Conservation (phyloP, 2,888 invertebrate species). For the Lepidonotus clava region DNA sequence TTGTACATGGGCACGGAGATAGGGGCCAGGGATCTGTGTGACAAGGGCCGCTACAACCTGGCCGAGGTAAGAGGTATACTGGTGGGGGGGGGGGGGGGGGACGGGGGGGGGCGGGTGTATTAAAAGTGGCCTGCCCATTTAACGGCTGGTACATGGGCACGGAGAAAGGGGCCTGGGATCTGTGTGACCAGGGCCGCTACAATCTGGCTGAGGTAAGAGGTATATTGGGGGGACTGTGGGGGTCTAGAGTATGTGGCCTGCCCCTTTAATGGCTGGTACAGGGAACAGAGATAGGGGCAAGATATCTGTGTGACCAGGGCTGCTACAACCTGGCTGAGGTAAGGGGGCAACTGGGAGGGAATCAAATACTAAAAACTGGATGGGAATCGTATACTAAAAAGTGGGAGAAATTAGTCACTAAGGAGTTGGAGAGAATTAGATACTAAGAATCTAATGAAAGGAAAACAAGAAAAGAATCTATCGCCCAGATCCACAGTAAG, state of each 20-base stretch:
- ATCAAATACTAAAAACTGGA: conserved; percentile 92
- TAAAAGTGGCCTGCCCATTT: conserved; percentile 95
- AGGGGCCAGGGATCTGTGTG: conserved; percentile 94
- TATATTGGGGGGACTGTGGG: conserved; percentile 91
- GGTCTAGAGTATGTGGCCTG: conserved; percentile 96
- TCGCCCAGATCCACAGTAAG: too few species aligned
- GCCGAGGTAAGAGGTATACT: conserved; percentile 89
- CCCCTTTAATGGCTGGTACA: conserved; percentile 98
- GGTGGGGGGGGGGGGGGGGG: too few species aligned
- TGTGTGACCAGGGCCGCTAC: conserved; percentile 92
- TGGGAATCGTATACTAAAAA: too few species aligned
- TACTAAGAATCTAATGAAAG: too few species aligned
- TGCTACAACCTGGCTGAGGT: conserved; percentile 95
- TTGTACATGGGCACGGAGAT: conserved; percentile 99
- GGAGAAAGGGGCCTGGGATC: conserved; percentile 95
- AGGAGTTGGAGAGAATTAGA: too few species aligned
- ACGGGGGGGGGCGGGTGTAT: too few species aligned
- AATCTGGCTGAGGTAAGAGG: conserved; percentile 91
- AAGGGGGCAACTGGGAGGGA: too few species aligned
- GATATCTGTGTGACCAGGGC: conserved; percentile 93
- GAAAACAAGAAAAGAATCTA: too few species aligned
- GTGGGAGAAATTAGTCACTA: too few species aligned
- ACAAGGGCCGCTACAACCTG: conserved; percentile 92
- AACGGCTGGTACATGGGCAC: conserved; percentile 99
- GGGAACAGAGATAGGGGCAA: conserved; percentile 96